These are phyloP conservation scores for Creontiades dilutus DNA, from an alignment of 2,888 invertebrate genomes.

Conservation along the genomic window DNA sequence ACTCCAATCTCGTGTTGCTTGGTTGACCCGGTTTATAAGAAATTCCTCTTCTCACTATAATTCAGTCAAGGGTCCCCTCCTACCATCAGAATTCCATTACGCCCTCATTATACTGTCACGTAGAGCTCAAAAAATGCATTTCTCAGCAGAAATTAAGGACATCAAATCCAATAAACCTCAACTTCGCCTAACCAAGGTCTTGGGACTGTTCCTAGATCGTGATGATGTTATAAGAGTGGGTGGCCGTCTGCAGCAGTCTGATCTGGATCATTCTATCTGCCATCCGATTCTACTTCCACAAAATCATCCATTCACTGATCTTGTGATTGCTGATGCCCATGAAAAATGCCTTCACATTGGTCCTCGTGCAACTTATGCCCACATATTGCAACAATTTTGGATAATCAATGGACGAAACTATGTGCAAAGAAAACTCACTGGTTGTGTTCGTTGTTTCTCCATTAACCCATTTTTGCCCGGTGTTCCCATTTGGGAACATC, in stretches of 20 bases:
- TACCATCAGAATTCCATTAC: neutral
- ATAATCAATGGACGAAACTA: neutral
- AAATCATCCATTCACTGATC: constrained; percentile 37
- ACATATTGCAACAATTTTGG: constrained; percentile 25
- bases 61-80: neutral
- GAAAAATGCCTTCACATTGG: constrained; percentile 6
- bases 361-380: constrained; percentile 7
- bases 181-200: too few species aligned
- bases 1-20: neutral
- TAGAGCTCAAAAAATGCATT: too few species aligned
- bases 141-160: too few species aligned
- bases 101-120: neutral
- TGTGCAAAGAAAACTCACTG: neutral
- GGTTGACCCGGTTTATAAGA: neutral
- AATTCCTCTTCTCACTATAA: neutral
- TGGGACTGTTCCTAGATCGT: constrained; percentile 19
- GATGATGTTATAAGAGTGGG: constrained; percentile 29
- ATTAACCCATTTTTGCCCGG: too few species aligned
- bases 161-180: too few species aligned
- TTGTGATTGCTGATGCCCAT: neutral
- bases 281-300: constrained; percentile 33
- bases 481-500: too few species aligned
- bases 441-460: constrained; percentile 13
- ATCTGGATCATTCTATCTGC: neutral
- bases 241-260: constrained; percentile 2